Conservation (phyloP, 1,140 invertebrate species). For the Drosophila elegans region DNA sequence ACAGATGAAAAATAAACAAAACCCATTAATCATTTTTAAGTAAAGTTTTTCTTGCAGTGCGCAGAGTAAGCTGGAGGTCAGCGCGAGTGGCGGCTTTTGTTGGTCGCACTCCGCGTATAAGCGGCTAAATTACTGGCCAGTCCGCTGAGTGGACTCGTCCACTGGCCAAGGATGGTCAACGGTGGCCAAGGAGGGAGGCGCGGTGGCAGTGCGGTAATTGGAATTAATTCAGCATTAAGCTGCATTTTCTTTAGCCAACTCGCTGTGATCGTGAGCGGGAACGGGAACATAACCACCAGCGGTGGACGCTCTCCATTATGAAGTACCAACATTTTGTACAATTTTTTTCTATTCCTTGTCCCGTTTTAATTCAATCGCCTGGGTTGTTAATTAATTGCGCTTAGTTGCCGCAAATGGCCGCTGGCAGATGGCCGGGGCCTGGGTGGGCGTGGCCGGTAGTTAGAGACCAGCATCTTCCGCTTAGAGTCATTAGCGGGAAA, state of each 20-base stretch:
- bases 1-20: too few species aligned
- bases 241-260: slow-evolving; percentile 78
- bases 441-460: slow-evolving; percentile 47
- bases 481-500: slow-evolving; percentile 55
- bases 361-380: slow-evolving; percentile 37
- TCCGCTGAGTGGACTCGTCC: slow-evolving; percentile 51
- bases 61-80: slow-evolving; percentile 17
- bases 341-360: slow-evolving; percentile 75
- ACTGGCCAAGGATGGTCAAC: slow-evolving; percentile 32
- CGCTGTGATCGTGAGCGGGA: slow-evolving; percentile 22
- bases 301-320: slow-evolving; percentile 36
- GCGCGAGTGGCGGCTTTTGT: slow-evolving; percentile 74
- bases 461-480: slow-evolving; percentile 22
- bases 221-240: slow-evolving; percentile 83
- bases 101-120: slow-evolving; percentile 75
- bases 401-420: slow-evolving; percentile 75
- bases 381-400: slow-evolving; percentile 75
- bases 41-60: slow-evolving; percentile 15
- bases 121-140: slow-evolving; percentile 63
- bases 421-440: slow-evolving; percentile 46
- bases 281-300: slow-evolving; percentile 20
- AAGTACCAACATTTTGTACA: slow-evolving; percentile 79
- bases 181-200: slow-evolving; percentile 26
- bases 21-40: too few species aligned
- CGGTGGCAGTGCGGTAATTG: slow-evolving; percentile 63